Percentiles rank a stretch among this genome's conserved stretches.
Conservation (phyloP, 2,888 invertebrate genomes). For the Drosophila greeni region DNA sequence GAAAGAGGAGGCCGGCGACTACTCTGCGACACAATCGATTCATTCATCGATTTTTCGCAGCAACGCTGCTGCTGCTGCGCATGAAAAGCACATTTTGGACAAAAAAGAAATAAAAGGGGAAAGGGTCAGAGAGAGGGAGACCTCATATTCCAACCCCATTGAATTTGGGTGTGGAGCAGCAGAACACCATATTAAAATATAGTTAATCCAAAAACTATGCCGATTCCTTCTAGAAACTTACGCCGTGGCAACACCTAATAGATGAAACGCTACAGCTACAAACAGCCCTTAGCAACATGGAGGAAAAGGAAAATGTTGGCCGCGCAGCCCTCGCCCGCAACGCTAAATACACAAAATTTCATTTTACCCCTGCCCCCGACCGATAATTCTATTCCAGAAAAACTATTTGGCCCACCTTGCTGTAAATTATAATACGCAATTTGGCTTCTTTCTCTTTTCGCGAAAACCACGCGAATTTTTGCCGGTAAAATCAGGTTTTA, state of each 20-base stretch:
- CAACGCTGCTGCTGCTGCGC: constrained; percentile 63
- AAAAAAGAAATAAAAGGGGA: constrained; percentile 3
- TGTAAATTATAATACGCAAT: constrained; percentile 48
- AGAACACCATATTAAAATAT: constrained; percentile 49
- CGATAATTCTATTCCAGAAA: constrained; percentile 5
- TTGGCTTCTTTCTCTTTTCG: constrained; percentile 37
- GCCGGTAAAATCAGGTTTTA: constrained; percentile 75
- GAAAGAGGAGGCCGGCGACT: constrained; percentile 32
- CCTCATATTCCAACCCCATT: constrained; percentile 19
- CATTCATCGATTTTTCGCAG: constrained; percentile 79
- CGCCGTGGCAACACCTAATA: constrained; percentile 60
- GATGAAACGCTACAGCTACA: constrained; percentile 42
- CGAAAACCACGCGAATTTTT: constrained; percentile 70
- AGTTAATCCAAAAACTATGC: constrained; percentile 38
- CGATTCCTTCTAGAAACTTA: constrained; percentile 35
- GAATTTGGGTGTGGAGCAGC: constrained; percentile 38
- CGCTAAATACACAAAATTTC: constrained; percentile 69
- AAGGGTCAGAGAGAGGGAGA: constrained; percentile 14
- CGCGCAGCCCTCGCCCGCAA: constrained; percentile 57
- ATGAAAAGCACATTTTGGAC: constrained; percentile 64
- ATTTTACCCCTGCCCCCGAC: constrained; percentile 32
- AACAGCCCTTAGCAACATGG: constrained; percentile 69
- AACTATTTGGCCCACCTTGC: constrained; percentile 34
- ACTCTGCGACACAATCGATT: constrained; percentile 74
- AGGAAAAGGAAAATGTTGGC: constrained; percentile 34